Conservation (phyloP, 2,888 invertebrate genomes). For the Calameuta pallipes region DNA sequence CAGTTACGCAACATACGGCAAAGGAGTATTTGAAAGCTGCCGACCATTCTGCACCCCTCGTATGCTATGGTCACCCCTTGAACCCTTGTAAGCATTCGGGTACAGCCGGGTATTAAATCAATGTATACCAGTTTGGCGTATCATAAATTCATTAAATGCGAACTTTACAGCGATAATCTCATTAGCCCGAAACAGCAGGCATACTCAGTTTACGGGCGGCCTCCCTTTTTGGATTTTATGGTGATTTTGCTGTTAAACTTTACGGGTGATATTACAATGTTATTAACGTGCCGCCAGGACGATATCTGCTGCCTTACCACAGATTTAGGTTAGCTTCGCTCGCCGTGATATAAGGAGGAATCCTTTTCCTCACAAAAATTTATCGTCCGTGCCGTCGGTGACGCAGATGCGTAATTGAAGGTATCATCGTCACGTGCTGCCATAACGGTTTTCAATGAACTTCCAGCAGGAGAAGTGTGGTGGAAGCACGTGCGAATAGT, state of each 20-base stretch:
- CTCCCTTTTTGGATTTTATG: conserved; percentile 11
- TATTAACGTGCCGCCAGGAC: not conserved
- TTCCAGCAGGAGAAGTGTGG: not conserved
- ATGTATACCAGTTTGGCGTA: conserved; percentile 24
- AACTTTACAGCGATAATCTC: conserved; percentile 40
- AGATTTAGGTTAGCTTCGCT: not conserved
- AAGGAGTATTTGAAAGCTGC: not conserved
- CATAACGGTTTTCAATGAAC: not conserved
- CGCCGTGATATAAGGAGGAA: not conserved
- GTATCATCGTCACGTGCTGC: not conserved
- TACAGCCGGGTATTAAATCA: conserved; percentile 36
- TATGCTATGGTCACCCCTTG: not conserved
- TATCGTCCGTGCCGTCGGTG: not conserved
- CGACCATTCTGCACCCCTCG: not conserved
- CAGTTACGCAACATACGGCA: not conserved
- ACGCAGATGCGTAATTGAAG: not conserved
- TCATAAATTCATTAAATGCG: conserved; percentile 39
- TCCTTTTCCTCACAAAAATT: not conserved
- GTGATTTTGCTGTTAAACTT: conserved; percentile 13
- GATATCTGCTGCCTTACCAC: not conserved
- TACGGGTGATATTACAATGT: conserved; percentile 12
- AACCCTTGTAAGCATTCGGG: not conserved
- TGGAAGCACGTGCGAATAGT: not conserved
- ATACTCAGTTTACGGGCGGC: conserved; percentile 1
- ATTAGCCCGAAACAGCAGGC: conserved; percentile 25